A percentile compares a stretch with the other conserved stretches of the same genome.
Conservation (phyloP, 1,140 invertebrate species). For the Theocolax elegans region DNA sequence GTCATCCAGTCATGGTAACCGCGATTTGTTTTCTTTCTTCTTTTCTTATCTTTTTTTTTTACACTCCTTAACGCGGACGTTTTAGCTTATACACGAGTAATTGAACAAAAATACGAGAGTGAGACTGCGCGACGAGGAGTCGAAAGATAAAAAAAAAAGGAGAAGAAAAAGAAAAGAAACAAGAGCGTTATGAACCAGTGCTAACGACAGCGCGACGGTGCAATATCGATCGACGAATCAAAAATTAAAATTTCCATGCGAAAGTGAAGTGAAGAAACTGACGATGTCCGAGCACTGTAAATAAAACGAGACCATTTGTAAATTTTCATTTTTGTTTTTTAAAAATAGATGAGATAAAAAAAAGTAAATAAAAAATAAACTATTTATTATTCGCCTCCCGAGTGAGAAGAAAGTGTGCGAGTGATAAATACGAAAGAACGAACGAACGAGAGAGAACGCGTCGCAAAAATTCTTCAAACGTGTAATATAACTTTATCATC, state of each 20-base stretch:
- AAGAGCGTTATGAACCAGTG: conserved; percentile 35
- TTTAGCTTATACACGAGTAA: conserved; percentile 19
- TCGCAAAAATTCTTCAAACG: conserved; percentile 61
- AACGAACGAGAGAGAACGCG: too few species aligned
- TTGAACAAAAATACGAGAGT: conserved; percentile 27
- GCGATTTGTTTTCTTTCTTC: conserved; percentile 17
- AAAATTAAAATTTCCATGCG: not conserved
- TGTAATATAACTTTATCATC: conserved; percentile 68
- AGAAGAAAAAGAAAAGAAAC: conserved; percentile 34
- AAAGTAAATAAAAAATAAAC: too few species aligned
- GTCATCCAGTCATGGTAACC: conserved; percentile 36
- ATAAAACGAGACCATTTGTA: conserved; percentile 53
- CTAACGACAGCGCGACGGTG: conserved; percentile 54
- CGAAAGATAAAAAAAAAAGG: conserved; percentile 35
- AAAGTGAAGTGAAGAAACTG: conserved; percentile 24
- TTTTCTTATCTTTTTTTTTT: too few species aligned
- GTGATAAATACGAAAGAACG: too few species aligned
- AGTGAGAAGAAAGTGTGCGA: conserved; percentile 46
- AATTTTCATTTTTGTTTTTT: conserved; percentile 62
- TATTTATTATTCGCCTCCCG: conserved; percentile 62
- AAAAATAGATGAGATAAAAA: too few species aligned
- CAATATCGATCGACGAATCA: conserved; percentile 53
- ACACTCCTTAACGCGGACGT: conserved; percentile 36
- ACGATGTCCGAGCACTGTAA: conserved; percentile 30
- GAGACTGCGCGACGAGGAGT: conserved; percentile 40